These are phyloP conservation scores for Drosophila repleta DNA, from an alignment of 1,140 invertebrate species.

Conservation along the genomic window DNA sequence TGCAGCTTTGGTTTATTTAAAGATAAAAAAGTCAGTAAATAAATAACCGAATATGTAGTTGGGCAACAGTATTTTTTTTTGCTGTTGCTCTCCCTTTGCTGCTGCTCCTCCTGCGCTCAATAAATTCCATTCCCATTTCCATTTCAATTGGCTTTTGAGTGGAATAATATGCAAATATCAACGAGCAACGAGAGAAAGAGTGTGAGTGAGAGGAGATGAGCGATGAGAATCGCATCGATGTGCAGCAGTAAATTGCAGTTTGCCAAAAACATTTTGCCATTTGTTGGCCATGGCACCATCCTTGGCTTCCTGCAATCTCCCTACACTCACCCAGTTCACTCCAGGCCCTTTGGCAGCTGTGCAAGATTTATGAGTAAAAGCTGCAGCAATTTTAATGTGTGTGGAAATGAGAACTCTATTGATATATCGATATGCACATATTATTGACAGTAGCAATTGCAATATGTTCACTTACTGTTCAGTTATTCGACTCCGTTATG, in stretches of 20 bases:
- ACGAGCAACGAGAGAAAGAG: constrained; percentile 21
- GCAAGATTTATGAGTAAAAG: constrained; percentile 57
- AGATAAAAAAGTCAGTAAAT: constrained; percentile 55
- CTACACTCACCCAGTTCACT: too few species aligned
- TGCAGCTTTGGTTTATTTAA: constrained; percentile 31
- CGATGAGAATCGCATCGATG: constrained; percentile 52
- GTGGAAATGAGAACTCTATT: constrained; percentile 73
- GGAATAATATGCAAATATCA: constrained; percentile 79
- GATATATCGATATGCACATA: constrained; percentile 59
- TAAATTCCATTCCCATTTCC: constrained; percentile 61
- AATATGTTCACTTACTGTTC: constrained; percentile 42
- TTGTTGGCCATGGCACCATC: constrained; percentile 29
- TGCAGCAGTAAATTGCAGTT: constrained; percentile 76
- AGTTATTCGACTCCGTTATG: constrained; percentile 32
- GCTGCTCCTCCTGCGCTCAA: constrained; percentile 3
- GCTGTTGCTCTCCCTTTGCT: constrained; percentile 2
- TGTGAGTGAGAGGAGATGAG: background rate
- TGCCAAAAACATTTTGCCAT: constrained; percentile 79
- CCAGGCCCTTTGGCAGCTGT: constrained; percentile 1
- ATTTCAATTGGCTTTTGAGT: constrained; percentile 77
- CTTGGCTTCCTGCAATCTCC: too few species aligned
- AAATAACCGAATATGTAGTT: constrained; percentile 59
- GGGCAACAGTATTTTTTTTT: constrained; percentile 25
- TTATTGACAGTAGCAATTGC: constrained; percentile 67
- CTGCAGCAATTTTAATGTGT: constrained; percentile 72